These are phyloP conservation scores for Malachius bipustulatus DNA, from an alignment of 2,888 invertebrate genomes.

Conservation along the genomic window DNA sequence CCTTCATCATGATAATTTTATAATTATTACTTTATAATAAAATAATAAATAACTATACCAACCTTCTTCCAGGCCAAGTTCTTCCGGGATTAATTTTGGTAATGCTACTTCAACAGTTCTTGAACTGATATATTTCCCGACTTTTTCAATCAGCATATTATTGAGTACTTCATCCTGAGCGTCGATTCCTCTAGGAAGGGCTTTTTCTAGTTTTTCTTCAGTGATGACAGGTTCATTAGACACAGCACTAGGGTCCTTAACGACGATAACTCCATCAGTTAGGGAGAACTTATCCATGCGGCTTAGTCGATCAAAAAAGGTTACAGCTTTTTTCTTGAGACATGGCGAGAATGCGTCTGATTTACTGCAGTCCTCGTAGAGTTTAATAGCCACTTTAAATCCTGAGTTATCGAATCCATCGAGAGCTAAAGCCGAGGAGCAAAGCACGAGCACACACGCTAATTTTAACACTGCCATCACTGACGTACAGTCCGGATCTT, in stretches of 20 bases:
- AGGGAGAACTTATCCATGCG: constrained; percentile 53
- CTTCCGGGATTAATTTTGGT: constrained; percentile 57
- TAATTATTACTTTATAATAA: not conserved
- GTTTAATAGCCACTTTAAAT: constrained; percentile 51
- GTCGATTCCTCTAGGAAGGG: constrained; percentile 51
- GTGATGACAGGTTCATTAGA: constrained; percentile 35
- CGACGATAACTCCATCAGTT: constrained; percentile 55
- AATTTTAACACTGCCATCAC: constrained; percentile 24
- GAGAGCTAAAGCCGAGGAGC: constrained; percentile 26
- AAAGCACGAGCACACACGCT: constrained; percentile 32
- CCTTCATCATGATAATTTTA: not conserved
- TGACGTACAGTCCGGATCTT: no score
- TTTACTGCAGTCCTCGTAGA: constrained; percentile 68
- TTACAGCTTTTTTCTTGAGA: constrained; percentile 68
- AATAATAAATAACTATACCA: constrained; percentile 24
- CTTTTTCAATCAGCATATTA: constrained; percentile 56
- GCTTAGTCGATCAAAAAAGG: constrained; percentile 64
- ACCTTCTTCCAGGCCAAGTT: constrained; percentile 68
- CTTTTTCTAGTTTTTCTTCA: constrained; percentile 59
- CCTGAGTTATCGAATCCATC: constrained; percentile 42
- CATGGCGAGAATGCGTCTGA: constrained; percentile 60
- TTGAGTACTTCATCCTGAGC: constrained; percentile 57
- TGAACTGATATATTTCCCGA: constrained; percentile 59
- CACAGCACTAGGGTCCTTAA: constrained; percentile 40
- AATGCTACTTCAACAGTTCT: constrained; percentile 65